Evolutionary conservation across 2,888 invertebrate genomes (phyloP), one percentile per base, ranked within the genome.

Genomic region (Eupeodes luniger): DNA sequence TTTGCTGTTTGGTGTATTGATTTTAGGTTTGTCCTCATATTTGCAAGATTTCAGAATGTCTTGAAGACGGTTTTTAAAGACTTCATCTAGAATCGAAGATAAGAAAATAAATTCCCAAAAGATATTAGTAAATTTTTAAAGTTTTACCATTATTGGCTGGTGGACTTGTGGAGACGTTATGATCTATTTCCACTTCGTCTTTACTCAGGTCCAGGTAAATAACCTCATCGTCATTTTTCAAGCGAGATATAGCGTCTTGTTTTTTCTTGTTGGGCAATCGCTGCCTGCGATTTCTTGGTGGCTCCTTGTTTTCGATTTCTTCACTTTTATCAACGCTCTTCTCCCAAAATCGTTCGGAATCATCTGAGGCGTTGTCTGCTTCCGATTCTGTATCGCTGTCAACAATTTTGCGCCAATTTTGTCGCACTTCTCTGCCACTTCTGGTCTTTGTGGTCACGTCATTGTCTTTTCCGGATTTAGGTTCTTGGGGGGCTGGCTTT

Each of bases 141-240:
- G 10, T 49, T 49, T 87, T 77, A 90, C 91, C 92, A 76, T 91
- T 89, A 89, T 92, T 91, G 12, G 91, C 91, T 34, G 90, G 87
- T 7, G 91, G 91, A 79, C 90, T 91, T 19, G 12, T 59, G 1
- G 90, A 90, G 6, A 89, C 83, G 34, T 90, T 77, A 6, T 91
- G 83, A 76, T 90, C 90, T 34, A 93, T 91, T 79, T 91, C 90
- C n/a, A 93, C 91, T 64, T 92, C 91, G 10, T 90, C 90, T 40
- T 91, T 91, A 34, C 92, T 91, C 6, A 93, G 88, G 90, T 93
- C 93, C 67, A 93, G 90, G 79, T 93, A 93, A 4, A 93, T 91
- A 0, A 93, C 14, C 7, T 91, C 85, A 3, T 80, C 67, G 44
- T 14, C 19, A 74, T 47, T 36, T 64, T 40, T 70, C 34, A 44